Evolutionary conservation across 2,113 vertebrate species (phyloP), one percentile per base, ranked within the genome.

Genomic region (Triplophysa rosa): DNA sequence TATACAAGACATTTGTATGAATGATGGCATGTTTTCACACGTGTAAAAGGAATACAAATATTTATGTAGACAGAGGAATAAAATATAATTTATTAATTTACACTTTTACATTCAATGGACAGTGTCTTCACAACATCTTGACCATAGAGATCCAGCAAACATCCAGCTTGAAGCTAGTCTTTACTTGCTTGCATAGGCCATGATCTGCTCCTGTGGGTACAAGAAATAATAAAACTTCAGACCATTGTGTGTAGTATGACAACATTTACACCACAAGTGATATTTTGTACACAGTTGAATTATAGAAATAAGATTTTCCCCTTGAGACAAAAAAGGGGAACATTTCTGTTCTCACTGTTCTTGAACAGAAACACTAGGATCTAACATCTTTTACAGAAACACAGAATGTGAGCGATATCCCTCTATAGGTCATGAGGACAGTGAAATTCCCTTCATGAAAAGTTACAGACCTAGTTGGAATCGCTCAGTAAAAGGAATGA

Each of bases 131-230:
- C 63, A 86, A 67, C 74, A 82, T 29, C 64, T 73, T 82, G 64
- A 72, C 12, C 8, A 71, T 40, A 45, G 83, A 81, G 67, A 78
- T 69, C 21, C 80, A 77, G 16, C 12, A 71, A 47, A 40, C 8
- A 1, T 56, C 64, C 3, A 69, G 61, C 47, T 26, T 76, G 8
- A 8, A 52, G 52, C n/a, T 16, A 59, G 66, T 23, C n/a, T 62
- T 96, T 92, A 99, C 83, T 96, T 97, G 91, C 94, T 98, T 72
- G 96, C 97, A 87, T 95, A 98, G 19, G 94, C 93, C 91, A 99
- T 93, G 65, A 98, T 98, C 92, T 98, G 95, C 81, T 98, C 95
- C 98, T 99, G 87, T 45, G 92, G 84, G 83, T 80, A 84, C 61
- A 86, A 77, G 88, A 84, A 76, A 24, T 56, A 52, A 67, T 37